These are phyloP conservation scores for Metellina segmentata DNA, from an alignment of 2,888 invertebrate species.

Conservation along the genomic window DNA sequence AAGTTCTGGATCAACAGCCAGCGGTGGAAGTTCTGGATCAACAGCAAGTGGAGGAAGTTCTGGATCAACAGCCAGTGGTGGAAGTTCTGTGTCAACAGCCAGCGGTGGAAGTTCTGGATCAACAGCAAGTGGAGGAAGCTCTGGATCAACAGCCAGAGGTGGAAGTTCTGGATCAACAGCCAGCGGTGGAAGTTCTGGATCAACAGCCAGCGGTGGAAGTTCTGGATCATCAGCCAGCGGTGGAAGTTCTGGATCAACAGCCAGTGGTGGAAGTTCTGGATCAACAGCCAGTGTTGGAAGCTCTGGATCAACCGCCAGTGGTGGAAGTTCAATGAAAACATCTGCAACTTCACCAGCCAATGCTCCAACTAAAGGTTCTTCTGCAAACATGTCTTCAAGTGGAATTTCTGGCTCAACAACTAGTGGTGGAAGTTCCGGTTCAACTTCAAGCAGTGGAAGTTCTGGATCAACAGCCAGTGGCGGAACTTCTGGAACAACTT, in stretches of 20 bases:
- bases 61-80: no score
- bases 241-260: background rate
- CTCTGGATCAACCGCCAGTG: background rate
- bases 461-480: no score
- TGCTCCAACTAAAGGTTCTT: background rate
- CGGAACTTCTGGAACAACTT: no score
- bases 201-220: background rate
- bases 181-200: background rate
- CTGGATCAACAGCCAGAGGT: background rate
- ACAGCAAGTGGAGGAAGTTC: no score
- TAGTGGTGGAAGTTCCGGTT: background rate
- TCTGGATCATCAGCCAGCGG: background rate
- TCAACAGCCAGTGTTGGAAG: background rate
- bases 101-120: no score
- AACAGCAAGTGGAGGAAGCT: background rate
- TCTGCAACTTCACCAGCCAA: background rate
- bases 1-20: no score
- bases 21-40: no score
- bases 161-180: background rate
- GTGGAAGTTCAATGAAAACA: background rate
- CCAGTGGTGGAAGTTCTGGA: background rate
- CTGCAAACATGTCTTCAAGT: background rate
- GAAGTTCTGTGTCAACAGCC: no score
- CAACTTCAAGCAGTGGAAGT: background rate
- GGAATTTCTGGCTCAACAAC: background rate